phyloP scores from a whole-genome alignment of 2,888 invertebrate species.

The Diplazon laetatorius region DNA sequence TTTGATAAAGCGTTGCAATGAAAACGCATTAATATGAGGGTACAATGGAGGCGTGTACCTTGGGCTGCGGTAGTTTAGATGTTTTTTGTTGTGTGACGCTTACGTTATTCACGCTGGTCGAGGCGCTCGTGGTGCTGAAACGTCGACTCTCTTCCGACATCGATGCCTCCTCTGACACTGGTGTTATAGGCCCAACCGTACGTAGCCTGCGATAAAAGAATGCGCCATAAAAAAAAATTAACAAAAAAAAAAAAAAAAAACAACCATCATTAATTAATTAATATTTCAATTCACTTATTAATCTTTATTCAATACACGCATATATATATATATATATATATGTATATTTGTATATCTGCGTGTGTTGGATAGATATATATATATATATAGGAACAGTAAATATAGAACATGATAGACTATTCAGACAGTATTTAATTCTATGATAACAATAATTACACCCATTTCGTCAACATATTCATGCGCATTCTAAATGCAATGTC shows the following conservation, averaged over 20 bases:
- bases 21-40: slow-evolving; percentile 51
- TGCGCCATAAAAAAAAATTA: slow-evolving; percentile 14
- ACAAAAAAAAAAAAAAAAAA: slow-evolving; percentile 15
- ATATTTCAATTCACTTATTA: background rate
- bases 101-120: slow-evolving; percentile 78
- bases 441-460: slow-evolving; percentile 43
- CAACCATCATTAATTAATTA: slow-evolving; percentile 28
- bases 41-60: slow-evolving; percentile 70
- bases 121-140: slow-evolving; percentile 74
- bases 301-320: too few relatives aligned
- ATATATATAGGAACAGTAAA: slow-evolving; percentile 43
- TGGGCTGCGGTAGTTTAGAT: slow-evolving; percentile 73
- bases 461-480: slow-evolving; percentile 62
- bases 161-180: slow-evolving; percentile 74
- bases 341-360: too few relatives aligned
- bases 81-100: slow-evolving; percentile 75
- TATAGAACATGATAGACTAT: slow-evolving; percentile 45
- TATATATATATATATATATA: too few relatives aligned
- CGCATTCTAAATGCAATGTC: slow-evolving; percentile 64
- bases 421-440: slow-evolving; percentile 57
- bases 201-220: slow-evolving; percentile 72
- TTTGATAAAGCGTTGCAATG: slow-evolving; percentile 17
- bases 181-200: slow-evolving; percentile 75
- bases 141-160: slow-evolving; percentile 74
- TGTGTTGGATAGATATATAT: too few relatives aligned